These are phyloP conservation scores for Varanus salvator DNA, from an alignment of 2,113 vertebrate genomes.

Conservation along the genomic window DNA sequence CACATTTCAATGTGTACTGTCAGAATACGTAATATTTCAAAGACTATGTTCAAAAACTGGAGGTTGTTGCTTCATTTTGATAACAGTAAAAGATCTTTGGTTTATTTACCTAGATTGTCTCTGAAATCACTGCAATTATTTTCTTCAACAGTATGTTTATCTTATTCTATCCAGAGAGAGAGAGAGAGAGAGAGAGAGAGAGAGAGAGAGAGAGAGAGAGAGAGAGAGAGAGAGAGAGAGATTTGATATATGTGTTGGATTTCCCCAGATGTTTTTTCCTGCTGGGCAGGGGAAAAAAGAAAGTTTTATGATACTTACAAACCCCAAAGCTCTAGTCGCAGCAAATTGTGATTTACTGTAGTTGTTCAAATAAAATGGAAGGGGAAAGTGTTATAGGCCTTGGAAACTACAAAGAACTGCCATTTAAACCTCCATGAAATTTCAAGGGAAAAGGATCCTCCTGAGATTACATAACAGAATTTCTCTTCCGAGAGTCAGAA, in stretches of 20 bases:
- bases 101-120: conserved; percentile 61
- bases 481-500: conserved; percentile 16
- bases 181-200: no score
- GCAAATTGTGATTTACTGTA: conserved; percentile 50
- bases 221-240: no score
- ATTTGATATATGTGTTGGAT: conserved; percentile 15
- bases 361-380: conserved; percentile 57
- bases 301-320: conserved; percentile 57
- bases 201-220: no score
- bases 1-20: not conserved
- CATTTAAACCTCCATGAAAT: conserved; percentile 48
- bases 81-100: conserved; percentile 24
- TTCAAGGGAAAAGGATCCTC: conserved; percentile 50
- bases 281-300: conserved; percentile 17
- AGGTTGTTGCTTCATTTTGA: conserved; percentile 39
- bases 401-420: conserved; percentile 53
- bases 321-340: conserved; percentile 39
- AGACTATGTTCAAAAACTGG: not conserved
- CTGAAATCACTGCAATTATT: conserved; percentile 57
- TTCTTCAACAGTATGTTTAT: conserved; percentile 44
- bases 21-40: not conserved
- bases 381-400: conserved; percentile 40
- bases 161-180: no score
- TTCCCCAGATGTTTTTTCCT: not conserved
- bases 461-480: conserved; percentile 39